Percentiles rank a stretch among this genome's conserved stretches.
phyloP scores from a whole-genome alignment of 2,797 vertebrate species.

The Aeoliscus strigatus region DNA sequence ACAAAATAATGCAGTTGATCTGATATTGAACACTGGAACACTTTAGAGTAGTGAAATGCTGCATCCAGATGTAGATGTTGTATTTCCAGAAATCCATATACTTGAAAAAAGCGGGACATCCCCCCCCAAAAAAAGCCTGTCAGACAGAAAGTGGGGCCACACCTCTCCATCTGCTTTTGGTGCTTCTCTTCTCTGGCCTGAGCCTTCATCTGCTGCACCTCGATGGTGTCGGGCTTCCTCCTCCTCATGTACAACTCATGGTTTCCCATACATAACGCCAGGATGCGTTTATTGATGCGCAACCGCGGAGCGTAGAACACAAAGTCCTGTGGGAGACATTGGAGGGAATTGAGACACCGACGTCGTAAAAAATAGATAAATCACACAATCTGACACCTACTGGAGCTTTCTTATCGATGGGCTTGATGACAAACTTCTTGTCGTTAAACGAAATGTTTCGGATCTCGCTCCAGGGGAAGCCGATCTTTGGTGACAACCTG shows the following conservation, averaged over 20 bases:
- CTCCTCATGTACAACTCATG: slow-evolving; percentile 98
- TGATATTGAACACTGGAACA: too few species aligned
- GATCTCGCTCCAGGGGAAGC: slow-evolving; percentile 98
- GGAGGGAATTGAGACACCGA: fast-evolving
- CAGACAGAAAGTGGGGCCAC: neutral
- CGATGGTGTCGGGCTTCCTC: slow-evolving; percentile 96
- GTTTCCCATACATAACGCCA: slow-evolving; percentile 97
- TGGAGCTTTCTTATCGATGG: slow-evolving; percentile 96
- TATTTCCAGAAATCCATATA: too few species aligned
- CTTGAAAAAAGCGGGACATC: too few species aligned
- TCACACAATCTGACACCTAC: slow-evolving; percentile 69
- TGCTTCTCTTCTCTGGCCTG: slow-evolving; percentile 97
- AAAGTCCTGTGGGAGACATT: slow-evolving; percentile 80
- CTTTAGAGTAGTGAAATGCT: too few species aligned
- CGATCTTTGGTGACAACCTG: slow-evolving; percentile 97
- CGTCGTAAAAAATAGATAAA: neutral
- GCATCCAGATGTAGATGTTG: too few species aligned
- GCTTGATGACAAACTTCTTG: slow-evolving; percentile 98
- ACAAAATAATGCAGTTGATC: too few species aligned
- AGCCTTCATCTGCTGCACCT: slow-evolving; percentile 98
- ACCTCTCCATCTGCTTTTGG: slow-evolving; percentile 98
- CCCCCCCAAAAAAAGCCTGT: neutral
- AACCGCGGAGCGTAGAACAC: slow-evolving; percentile 94
- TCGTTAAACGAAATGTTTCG: slow-evolving; percentile 97
- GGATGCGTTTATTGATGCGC: slow-evolving; percentile 96